Base-by-base conservation (phyloP, 2,113 vertebrate genomes). In the Thunnus maccoyii region DNA sequence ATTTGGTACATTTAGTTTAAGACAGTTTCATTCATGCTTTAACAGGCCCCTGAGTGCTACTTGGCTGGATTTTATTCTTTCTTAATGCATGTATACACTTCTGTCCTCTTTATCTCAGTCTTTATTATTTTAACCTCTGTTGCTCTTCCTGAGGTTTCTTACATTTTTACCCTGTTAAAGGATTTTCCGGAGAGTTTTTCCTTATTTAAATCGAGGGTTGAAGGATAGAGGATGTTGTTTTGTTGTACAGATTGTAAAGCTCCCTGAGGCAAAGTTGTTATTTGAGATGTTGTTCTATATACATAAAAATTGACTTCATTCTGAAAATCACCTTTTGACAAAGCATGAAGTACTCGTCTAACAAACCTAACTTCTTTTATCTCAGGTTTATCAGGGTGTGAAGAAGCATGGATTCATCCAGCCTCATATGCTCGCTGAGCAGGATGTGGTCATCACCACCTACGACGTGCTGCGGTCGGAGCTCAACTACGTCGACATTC, bases 401-500 rank as follows among this genome's bases (percentile, higher is more conserved):
- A 99, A 99, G 94, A 98, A 97, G 83, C 96, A 99, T 2, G 98
- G 98, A 20, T 99, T 99, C 89, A 92, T 99, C 85, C 98, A 99
- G 92, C 98, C 98, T 0, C 97, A 96, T 50, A 92, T 97, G 92
- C 91, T 99, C 67, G 98, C 98, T 0, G 96, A 99, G 89, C 97
- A 99, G 85, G 97, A 99, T n/a, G 97, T 99, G 83, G 98, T 99
- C 76, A 99, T 99, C 94, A 99, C 98, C 75, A 99, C 98, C 0
- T 99, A 99, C 0, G 98, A 99, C 11, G 98, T 99, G 25, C 95
- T 99, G 71, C 97, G 98, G 58, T 96, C 96, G 0, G 98, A 99
- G 17, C 94, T 99, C 66, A 98, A 99, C 95, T 99, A 99, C 0
- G 98, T 99, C 0, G 97, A 99, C 89, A 97, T 99, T 58, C 98